Evolutionary conservation across 2,888 invertebrate species (phyloP).

Genomic region (Onthophagus sagittarius): DNA sequence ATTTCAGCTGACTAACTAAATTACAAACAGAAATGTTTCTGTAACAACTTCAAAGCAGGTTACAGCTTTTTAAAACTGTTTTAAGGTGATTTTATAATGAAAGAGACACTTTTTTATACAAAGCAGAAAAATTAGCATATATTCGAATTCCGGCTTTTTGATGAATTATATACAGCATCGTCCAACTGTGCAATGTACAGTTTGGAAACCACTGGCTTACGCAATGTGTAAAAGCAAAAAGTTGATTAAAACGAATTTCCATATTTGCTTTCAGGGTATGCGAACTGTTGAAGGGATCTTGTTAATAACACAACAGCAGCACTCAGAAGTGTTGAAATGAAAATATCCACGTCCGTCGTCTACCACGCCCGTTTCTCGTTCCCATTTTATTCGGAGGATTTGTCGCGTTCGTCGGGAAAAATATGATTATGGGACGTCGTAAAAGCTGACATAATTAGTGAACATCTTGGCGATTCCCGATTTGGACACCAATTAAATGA

Average conservation of each 20-base stretch:
- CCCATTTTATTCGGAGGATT: not conserved
- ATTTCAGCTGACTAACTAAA: too few relatives aligned
- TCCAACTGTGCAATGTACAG: too few relatives aligned
- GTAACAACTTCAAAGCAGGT: too few relatives aligned
- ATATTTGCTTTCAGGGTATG: not conserved
- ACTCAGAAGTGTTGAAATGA: not conserved
- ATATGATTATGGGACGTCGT: not conserved
- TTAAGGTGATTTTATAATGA: too few relatives aligned
- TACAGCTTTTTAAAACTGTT: too few relatives aligned
- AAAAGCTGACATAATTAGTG: not conserved
- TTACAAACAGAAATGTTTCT: too few relatives aligned
- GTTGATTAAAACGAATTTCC: not conserved
- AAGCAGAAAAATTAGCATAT: too few relatives aligned
- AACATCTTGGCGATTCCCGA: not conserved
- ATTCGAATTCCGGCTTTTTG: too few relatives aligned
- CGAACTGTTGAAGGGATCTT: not conserved
- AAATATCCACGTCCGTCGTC: not conserved
- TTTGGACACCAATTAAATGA: slow-evolving; percentile 7
- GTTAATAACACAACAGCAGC: not conserved
- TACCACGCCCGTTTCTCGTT: not conserved
- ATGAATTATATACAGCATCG: too few relatives aligned
- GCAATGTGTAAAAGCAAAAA: not conserved
- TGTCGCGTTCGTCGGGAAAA: not conserved
- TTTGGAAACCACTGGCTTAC: too few relatives aligned
- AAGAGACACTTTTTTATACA: too few relatives aligned